Percentiles rank a stretch among this genome's conserved stretches.
Evolutionary conservation across 1,140 invertebrate species (phyloP).

Genomic region (Caerostris darwini): DNA sequence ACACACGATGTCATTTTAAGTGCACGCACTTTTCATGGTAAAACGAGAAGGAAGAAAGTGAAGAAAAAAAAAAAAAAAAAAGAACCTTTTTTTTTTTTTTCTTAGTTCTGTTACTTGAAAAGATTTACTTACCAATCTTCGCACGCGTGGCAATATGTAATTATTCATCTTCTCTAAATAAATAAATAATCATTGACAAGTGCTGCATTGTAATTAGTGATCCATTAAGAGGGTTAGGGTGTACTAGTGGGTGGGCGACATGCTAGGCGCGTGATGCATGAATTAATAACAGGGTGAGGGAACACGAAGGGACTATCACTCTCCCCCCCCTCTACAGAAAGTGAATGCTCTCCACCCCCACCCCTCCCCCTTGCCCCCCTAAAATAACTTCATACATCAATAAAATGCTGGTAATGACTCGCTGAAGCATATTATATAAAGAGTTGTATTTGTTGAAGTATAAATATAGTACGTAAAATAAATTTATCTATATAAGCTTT

Average conservation of each 20-base stretch:
- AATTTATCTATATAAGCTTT: too few species aligned
- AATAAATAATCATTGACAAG: conserved; percentile 75
- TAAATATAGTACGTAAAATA: background rate
- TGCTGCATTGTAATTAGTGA: conserved; percentile 63
- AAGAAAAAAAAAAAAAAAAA: background rate
- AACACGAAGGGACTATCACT: background rate
- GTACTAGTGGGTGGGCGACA: background rate
- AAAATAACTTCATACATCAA: conserved; percentile 47
- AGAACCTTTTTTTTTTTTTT: background rate
- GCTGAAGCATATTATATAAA: background rate
- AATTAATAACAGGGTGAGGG: conserved; percentile 56
- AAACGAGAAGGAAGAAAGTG: background rate
- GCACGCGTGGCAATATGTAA: conserved; percentile 45
- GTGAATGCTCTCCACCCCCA: background rate
- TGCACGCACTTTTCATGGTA: conserved; percentile 35
- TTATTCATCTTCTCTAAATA: conserved; percentile 66
- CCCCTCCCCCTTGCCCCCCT: background rate
- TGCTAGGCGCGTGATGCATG: conserved; percentile 32
- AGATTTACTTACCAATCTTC: conserved; percentile 47
- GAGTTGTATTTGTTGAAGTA: background rate
- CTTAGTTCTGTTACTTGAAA: background rate
- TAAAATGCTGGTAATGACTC: background rate
- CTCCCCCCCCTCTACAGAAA: background rate
- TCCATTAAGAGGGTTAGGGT: conserved; percentile 24
- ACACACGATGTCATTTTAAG: conserved; percentile 47